Percentiles rank a stretch among this genome's conserved stretches.
phyloP scores from a whole-genome alignment of 2,888 invertebrate species.

The Euplexia lucipara region DNA sequence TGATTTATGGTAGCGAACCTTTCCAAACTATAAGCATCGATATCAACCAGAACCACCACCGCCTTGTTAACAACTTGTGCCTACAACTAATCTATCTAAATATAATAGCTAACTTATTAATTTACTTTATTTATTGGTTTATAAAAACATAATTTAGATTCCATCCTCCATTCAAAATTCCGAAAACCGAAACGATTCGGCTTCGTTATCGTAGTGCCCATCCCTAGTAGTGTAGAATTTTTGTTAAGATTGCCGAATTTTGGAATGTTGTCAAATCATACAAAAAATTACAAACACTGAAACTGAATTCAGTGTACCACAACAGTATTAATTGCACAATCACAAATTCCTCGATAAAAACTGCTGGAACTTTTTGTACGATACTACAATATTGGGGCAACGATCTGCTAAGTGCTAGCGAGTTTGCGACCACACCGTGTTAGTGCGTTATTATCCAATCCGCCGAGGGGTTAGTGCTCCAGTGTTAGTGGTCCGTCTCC shows the following conservation, averaged over 20 bases:
- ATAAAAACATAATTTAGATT: conserved; percentile 32
- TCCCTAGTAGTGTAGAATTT: neutral
- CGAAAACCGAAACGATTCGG: conserved; percentile 1
- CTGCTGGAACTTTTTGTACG: conserved; percentile 33
- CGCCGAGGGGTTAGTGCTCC: conserved; percentile 46
- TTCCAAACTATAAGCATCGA: conserved; percentile 60
- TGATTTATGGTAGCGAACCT: conserved; percentile 37
- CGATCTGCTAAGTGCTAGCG: conserved; percentile 6
- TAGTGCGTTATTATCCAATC: conserved; percentile 64
- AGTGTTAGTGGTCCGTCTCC: too few species aligned
- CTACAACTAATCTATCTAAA: conserved; percentile 15
- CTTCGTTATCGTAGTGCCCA: neutral
- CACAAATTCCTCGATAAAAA: conserved; percentile 30
- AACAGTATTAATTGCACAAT: conserved; percentile 18
- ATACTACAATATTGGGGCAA: conserved; percentile 11
- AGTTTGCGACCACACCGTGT: conserved; percentile 51
- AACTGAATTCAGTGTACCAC: conserved; percentile 31
- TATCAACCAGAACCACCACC: conserved; percentile 69
- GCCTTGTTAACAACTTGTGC: conserved; percentile 24
- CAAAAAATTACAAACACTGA: conserved; percentile 21
- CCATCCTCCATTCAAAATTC: conserved; percentile 7
- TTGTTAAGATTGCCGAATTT: neutral
- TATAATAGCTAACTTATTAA: too few species aligned
- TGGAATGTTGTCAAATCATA: conserved; percentile 9
- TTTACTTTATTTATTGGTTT: too few species aligned